phyloP scores from a whole-genome alignment of 2,797 vertebrate species.

The Linurgus olivaceus region DNA sequence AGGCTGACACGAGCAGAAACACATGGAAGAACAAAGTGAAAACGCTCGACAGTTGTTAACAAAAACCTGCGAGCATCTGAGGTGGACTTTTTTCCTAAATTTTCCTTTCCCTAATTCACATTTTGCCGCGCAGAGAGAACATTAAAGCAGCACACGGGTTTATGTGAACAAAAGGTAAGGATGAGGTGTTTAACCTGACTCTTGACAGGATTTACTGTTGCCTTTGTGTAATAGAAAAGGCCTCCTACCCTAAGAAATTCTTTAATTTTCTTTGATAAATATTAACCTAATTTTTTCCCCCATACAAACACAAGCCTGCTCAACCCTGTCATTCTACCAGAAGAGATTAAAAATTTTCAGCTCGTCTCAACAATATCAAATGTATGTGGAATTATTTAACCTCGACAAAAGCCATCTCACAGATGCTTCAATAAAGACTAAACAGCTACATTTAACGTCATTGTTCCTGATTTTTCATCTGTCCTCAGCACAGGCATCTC shows the following conservation, averaged over 20 bases:
- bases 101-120: background rate
- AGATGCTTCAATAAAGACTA: background rate
- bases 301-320: background rate
- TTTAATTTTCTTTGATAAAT: background rate
- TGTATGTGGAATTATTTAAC: background rate
- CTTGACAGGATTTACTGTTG: background rate
- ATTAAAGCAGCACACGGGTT: constrained; percentile 1
- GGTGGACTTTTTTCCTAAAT: background rate
- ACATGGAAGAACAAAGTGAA: constrained; percentile 23
- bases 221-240: background rate
- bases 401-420: background rate
- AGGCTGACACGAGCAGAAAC: background rate
- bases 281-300: background rate
- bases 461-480: background rate
- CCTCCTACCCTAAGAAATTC: background rate
- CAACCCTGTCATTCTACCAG: background rate
- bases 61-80: background rate
- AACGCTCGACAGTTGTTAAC: background rate
- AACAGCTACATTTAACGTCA: background rate
- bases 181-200: background rate
- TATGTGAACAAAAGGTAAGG: constrained; percentile 15
- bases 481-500: constrained; percentile 11
- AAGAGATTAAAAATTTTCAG: background rate
- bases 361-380: background rate
- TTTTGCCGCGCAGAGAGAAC: background rate